Base-by-base conservation (phyloP, 2,113 vertebrate species). In the Oreamnos americanus region DNA sequence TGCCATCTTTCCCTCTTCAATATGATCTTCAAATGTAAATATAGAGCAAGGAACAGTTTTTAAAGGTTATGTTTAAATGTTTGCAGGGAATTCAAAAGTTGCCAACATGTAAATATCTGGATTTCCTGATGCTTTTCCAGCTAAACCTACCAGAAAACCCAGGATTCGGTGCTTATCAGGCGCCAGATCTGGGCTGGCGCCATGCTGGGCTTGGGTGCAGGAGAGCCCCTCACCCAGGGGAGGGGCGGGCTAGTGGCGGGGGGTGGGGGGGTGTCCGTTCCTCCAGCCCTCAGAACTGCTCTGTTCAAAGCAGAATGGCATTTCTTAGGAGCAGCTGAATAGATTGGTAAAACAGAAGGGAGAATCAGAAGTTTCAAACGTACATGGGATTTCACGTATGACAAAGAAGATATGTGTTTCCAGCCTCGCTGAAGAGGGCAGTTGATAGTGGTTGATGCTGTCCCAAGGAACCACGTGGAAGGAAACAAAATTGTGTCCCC, bases 1-100 rank as follows among this genome's bases (percentile, higher is more conserved):
- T 11, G n/a, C 84, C 21, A 1, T 15, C 55, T 30, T 6, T 39
- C 39, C 11, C 15, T 53, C 78, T 33, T 58, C 26, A 1, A 0
- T 1, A 0, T 4, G 2, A 2, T n/a, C 0, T 45, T 7, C 21
- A 19, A 19, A 26, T 30, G 23, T 45, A 15, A 9, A 25, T n/a
- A 8, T 5, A 45, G 45, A 36, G 16, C 76, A 74, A 5, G 39
- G 30, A 82, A 2, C 15, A 1, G 2, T 33, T 33, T 33, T 36
- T n/a, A 67, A 47, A 53, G 71, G 12, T 74, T 1, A 1, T 26
- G 9, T 28, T 16, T 76, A 33, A 28, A 12, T 62, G 39, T 93
- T 13, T 62, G 8, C 39, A 21, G 49, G 60, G 47, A n/a, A 16
- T 4, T 39, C 19, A 58, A 2, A 30, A 14, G 49, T 49, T 19